Conservation (phyloP, 2,888 invertebrate genomes). For the Drosophila picticornis region DNA sequence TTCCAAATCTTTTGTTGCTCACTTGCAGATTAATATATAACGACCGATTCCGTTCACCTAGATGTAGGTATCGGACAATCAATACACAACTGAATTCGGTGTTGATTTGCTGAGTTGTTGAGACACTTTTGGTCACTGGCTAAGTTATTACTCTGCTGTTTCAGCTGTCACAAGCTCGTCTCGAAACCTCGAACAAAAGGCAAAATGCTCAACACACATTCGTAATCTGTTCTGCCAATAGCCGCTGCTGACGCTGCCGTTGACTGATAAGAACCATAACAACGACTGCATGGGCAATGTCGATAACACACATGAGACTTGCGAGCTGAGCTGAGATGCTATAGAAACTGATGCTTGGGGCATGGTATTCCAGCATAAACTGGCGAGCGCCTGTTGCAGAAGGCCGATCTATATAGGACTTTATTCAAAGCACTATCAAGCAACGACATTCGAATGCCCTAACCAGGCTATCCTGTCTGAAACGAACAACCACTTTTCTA, state of each 20-base stretch:
- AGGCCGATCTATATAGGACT: constrained; percentile 28
- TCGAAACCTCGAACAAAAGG: constrained; percentile 77
- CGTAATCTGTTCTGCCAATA: constrained; percentile 59
- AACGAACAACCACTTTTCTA: background rate
- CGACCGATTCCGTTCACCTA: constrained; percentile 13
- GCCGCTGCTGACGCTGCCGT: constrained; percentile 37
- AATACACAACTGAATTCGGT: background rate
- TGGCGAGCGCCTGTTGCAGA: constrained; percentile 65
- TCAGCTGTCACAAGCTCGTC: constrained; percentile 59
- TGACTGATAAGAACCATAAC: constrained; percentile 50
- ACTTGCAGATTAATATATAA: constrained; percentile 29
- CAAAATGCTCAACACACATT: constrained; percentile 21
- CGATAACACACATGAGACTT: constrained; percentile 32
- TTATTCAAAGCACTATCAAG: background rate
- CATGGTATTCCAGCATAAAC: constrained; percentile 58
- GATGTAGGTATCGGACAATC: background rate
- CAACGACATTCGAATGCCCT: constrained; percentile 35
- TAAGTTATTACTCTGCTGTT: constrained; percentile 50
- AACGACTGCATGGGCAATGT: constrained; percentile 19
- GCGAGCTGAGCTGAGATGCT: constrained; percentile 10
- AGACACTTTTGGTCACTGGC: constrained; percentile 67
- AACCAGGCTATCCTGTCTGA: background rate
- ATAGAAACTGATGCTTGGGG: constrained; percentile 16
- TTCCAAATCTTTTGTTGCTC: constrained; percentile 18
- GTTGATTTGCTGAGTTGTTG: constrained; percentile 20